Base-by-base conservation (phyloP, 1,140 invertebrate genomes). In the Drosophila suzukii region DNA sequence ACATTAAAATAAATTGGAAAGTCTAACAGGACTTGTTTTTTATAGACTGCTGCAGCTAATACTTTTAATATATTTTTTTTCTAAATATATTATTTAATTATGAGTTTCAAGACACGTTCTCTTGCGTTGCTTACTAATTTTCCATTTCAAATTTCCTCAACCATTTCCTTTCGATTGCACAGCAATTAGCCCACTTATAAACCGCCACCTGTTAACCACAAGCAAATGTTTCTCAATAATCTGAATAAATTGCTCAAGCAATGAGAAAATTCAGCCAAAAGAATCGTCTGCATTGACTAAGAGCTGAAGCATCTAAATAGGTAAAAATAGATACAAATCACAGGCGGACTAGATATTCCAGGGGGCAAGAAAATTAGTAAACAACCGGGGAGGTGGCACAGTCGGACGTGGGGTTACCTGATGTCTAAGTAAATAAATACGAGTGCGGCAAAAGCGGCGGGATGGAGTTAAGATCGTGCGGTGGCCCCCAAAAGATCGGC, bases 401-500 rank as follows among this genome's bases (percentile, higher is more conserved):
- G 17, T 36, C 10, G 49, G 38, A 49, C 53, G 39, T 34, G 73
- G 46, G 53, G 66, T 47, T 66, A 85, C 71, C 68, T 74, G 78
- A 81, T 81, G 77, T 70, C 79, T 77, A 81, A 68, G 66, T 85
- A 82, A 88, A 85, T 78, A 78, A 82, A 82, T 55, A 78, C 30
- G 11, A 43, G 15, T 27, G 39, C 13, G 30, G 56, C 20, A 38
- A 27, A 60, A 67, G 51, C 60, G 77, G 59, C 71, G 73, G 75
- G 63, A 50, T 44, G 38, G 61, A 39, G 59, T 43, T 46, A 34
- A 36, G 78, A 71, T 54, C 61, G 61, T 72, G 81, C 85, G 57
- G 65, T 51, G 65, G 75, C 82, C 61, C 63, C 72, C 72, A 60
- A 72, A 75, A 84, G 81, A 83, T 83, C 61, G 68, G 58, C 32